Evolutionary conservation across 2,888 invertebrate genomes (phyloP), one percentile per base, ranked within the genome.

Genomic region (Metacarcinus magister): DNA sequence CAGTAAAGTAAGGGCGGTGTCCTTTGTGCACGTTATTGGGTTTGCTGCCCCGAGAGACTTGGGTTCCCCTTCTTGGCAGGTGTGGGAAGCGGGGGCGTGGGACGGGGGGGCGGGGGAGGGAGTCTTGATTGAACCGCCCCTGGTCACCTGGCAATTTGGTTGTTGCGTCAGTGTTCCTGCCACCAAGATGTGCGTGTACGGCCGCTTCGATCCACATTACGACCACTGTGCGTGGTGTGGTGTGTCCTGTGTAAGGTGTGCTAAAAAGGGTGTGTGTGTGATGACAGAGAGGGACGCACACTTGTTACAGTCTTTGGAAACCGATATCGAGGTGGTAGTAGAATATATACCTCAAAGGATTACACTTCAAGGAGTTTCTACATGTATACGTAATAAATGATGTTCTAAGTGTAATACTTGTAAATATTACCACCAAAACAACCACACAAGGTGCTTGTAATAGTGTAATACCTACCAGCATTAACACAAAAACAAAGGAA

Each of bases 81-180:
- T 67, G 67, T 67, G 67, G 23, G 19, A n/a, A n/a, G n/a, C n/a
- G n/a, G n/a, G n/a, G n/a, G n/a, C n/a, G n/a, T n/a, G n/a, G n/a
- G 13, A 13, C 8, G 8, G n/a, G n/a, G n/a, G 54, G 7, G 54
- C 8, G 13, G 54, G 13, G 10, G 32, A 32, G 82, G 82, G 10
- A 82, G 82, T 32, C 82, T 82, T 32, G 82, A 82, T 82, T 82
- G 82, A 82, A 32, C 82, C 82, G 0, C 82, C 82, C 82, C 32
- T 67, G 10, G 82, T 28, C 82, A 82, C 82, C 32, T 28, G 82
- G 5, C 32, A 82, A 82, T 82, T 82, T 82, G 19, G 28, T 23
- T 4, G 32, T 7, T 10, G 7, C 82, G 82, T 32, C 82, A 32
- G 28, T 82, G 82, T 28, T 82, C 10, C 82, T 82, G 32, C 82